These are phyloP conservation scores for Pteria penguin DNA, from an alignment of 2,888 invertebrate genomes.

Conservation along the genomic window DNA sequence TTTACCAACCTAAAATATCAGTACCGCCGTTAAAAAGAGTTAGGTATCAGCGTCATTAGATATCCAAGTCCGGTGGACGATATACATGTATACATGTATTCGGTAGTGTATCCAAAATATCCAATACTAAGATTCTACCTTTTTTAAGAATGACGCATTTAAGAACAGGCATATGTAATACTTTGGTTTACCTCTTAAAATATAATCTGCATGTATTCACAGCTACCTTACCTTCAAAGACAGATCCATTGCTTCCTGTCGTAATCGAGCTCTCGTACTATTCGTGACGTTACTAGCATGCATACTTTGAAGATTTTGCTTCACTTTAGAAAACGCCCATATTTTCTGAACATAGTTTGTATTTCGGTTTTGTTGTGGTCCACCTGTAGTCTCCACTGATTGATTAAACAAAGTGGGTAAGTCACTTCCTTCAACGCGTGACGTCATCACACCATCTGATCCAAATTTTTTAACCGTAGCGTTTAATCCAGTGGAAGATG, in stretches of 20 bases:
- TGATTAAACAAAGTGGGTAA: neutral
- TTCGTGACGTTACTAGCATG: constrained; percentile 49
- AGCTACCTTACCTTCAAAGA: constrained; percentile 70
- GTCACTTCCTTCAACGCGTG: neutral
- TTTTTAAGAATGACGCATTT: no score
- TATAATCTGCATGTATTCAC: no score
- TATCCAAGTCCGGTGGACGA: no score
- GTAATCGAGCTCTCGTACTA: constrained; percentile 52
- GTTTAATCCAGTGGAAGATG: neutral
- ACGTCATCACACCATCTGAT: neutral
- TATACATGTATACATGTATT: no score
- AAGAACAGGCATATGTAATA: no score
- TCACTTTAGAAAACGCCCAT: constrained; percentile 71
- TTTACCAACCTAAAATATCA: no score
- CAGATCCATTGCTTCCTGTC: constrained; percentile 55
- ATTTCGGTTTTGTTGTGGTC: constrained; percentile 23
- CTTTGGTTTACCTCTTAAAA: no score
- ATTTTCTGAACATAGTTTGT: constrained; percentile 61
- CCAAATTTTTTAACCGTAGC: neutral
- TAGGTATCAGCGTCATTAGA: no score
- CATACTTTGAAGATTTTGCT: constrained; percentile 59
- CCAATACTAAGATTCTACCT: no score
- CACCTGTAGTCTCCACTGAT: neutral
- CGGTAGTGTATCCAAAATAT: no score
- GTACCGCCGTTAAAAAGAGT: no score